A percentile compares a stretch with the other conserved stretches of the same genome.
Conservation (phyloP, 1,140 invertebrate genomes). For the Brachionus asplanchnoidis region DNA sequence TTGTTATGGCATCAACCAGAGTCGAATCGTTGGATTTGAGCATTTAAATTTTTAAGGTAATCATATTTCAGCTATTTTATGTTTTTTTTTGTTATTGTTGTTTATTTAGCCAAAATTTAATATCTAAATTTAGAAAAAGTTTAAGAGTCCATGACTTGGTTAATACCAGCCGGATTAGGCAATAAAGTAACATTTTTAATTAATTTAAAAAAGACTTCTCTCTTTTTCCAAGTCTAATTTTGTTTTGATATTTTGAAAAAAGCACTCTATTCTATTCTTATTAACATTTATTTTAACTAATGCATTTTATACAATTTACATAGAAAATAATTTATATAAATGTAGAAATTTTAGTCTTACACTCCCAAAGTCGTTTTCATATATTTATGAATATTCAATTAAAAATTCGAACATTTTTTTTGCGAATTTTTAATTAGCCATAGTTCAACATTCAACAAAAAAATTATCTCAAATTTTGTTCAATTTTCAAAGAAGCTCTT, state of each 20-base stretch:
- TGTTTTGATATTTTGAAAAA: background rate
- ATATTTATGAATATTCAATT: background rate
- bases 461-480: background rate
- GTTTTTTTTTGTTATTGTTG: background rate
- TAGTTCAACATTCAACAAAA: background rate
- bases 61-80: background rate
- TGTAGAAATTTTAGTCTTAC: background rate
- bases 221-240: background rate
- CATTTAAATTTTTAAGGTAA: background rate
- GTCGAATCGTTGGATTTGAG: background rate
- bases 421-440: background rate
- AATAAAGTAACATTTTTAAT: background rate
- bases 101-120: background rate
- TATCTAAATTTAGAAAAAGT: background rate
- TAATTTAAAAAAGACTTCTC: background rate
- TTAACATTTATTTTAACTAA: background rate
- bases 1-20: background rate
- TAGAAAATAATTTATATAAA: background rate
- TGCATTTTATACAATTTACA: background rate
- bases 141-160: background rate
- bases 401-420: background rate
- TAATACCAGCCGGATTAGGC: background rate
- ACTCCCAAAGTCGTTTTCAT: background rate
- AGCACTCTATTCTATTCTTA: background rate
- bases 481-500: background rate